Base-by-base conservation (phyloP, 2,113 vertebrate species). In the Sisor rabdophorus region DNA sequence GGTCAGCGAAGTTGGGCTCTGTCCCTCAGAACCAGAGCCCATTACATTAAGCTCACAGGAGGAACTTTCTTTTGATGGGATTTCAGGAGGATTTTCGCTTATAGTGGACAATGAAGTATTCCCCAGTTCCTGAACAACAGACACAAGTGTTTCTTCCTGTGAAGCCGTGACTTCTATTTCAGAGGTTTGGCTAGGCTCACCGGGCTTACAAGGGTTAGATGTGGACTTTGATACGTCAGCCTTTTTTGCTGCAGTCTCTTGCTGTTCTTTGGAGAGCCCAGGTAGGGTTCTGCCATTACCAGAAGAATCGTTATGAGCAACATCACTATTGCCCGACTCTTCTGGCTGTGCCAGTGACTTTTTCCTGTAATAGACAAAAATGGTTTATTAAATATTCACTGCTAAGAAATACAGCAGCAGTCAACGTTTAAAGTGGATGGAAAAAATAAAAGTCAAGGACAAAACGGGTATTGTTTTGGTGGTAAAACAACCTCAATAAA, bases 51-150 rank as follows among this genome's bases (percentile, higher is more conserved):
- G 36, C n/a, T 87, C 86, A 44, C 85, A 83, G 24, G 85, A 88
- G 0, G 89, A 85, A 24, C 85, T 86, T 20, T 84, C 71, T 28
- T 91, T 90, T 1, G 87, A 83, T 67, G 91, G 85, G 28, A 86
- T 88, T 80, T 82, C 0, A 53, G 87, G 87, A 73, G 79, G 77
- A 48, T 74, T 54, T 24, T 72, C 74, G 47, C 24, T 85, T 71
- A 24, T 79, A 79, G 44, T 85, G 79, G 40, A 77, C 61, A 7
- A 86, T 32, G 48, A 32, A 55, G 11, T 59, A 11, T 64, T 72
- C 0, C 15, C 72, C 28, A 77, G 71, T 19, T 53, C 28, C 11
- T 73, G 71, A 11, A 55, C 30, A 19, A 26, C 63, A 40, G 36
- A 58, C 6, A 40, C 16, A 52, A 32, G n/a, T 10, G 75, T 59